Evolutionary conservation across 2,797 vertebrate species (phyloP).

Genomic region (Momotus momota): DNA sequence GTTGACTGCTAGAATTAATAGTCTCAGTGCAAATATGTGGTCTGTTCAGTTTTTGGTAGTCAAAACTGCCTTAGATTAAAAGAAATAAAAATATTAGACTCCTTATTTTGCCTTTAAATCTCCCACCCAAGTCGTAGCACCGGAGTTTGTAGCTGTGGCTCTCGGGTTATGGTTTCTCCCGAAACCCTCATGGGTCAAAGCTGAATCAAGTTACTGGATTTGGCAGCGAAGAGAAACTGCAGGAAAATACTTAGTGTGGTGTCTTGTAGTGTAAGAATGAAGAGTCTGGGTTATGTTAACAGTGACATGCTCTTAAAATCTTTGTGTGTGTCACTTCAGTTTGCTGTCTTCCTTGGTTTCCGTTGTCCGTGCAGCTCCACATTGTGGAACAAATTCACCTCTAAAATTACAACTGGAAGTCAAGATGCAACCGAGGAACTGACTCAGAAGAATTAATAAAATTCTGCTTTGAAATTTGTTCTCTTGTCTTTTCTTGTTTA

Average conservation of each 20-base stretch:
- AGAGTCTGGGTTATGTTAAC: background rate
- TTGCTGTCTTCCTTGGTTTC: background rate
- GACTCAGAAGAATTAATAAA: background rate
- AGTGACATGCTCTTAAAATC: background rate
- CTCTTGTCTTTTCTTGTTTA: fast-evolving
- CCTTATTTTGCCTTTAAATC: background rate
- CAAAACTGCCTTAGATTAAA: background rate
- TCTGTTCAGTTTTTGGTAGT: background rate
- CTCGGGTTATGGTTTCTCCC: background rate
- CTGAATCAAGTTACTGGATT: background rate
- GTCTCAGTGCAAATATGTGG: background rate
- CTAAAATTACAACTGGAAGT: background rate
- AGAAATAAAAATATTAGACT: background rate
- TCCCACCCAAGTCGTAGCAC: background rate
- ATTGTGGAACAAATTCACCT: background rate
- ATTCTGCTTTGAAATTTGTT: background rate
- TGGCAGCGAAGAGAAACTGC: background rate
- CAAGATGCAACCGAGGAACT: background rate
- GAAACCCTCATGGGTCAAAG: background rate
- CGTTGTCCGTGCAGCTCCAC: background rate
- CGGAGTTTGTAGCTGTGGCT: background rate
- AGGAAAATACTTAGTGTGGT: background rate
- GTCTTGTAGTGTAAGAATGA: background rate
- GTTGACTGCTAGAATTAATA: background rate
- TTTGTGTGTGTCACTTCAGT: background rate